Evolutionary conservation across 2,797 vertebrate genomes (phyloP), one percentile per base, ranked within the genome.

Genomic region (Caiman crocodilus): DNA sequence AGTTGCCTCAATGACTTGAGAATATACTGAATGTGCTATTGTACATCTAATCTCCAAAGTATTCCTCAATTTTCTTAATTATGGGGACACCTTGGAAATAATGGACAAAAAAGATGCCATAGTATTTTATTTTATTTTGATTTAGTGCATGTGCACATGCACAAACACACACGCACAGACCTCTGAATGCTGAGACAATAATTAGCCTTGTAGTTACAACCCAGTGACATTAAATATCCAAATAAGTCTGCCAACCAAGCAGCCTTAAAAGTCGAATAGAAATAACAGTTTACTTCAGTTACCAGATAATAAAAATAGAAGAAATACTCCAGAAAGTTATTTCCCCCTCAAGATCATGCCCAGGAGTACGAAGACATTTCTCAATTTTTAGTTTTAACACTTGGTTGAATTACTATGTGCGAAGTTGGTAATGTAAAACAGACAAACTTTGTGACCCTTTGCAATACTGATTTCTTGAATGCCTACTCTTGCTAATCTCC

Each of bases 321-420:
- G 1, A 16, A 85, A 76, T 63, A 3, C 2, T 83, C 69, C 56
- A 67, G 35, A n/a, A 57, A 82, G 95, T 84, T 71, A 8, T 20
- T 56, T 78, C 12, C 3, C 3, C 21, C 42, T n/a, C 7, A 4
- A 7, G 15, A 56, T 0, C 65, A 12, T 55, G 15, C 42, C 28
- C 9, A 75, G 56, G 67, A 94, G 81, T 76, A 82, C 5, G 35
- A 77, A 42, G 88, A 42, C 67, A 69, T 35, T n/a, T 92, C 50
- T 90, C 56, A 84, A 88, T 60, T 14, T 61, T 35, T 6, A 81
- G 26, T 57, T 85, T 81, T 42, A 92, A 60, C 26, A 67, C 57
- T 1, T 64, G 17, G 16, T 87, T 67, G 4, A 90, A 92, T 6
- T 7, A 63, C 4, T 35, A 18, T 0, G 0, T 35, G 60, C 91